Conservation (phyloP, 2,113 vertebrate species). For the Grus americana region DNA sequence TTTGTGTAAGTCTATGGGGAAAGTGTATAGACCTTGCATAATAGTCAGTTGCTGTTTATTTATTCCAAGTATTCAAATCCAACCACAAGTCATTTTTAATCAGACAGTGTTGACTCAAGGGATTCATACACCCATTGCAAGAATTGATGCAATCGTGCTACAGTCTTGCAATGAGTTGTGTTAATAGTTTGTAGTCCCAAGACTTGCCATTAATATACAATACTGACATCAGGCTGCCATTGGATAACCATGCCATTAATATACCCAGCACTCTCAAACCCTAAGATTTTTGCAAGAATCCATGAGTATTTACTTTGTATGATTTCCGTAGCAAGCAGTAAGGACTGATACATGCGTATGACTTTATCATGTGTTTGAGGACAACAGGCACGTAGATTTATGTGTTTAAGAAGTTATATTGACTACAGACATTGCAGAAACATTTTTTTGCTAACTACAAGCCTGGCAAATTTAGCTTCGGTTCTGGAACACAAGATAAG, state of each 20-base stretch:
- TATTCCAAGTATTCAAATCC: slow-evolving; percentile 15
- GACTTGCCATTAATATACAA: background rate
- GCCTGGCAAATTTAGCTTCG: background rate
- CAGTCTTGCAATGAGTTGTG: slow-evolving; percentile 35
- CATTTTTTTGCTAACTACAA: background rate
- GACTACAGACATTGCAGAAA: background rate
- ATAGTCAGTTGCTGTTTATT: slow-evolving; percentile 23
- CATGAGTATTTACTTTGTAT: background rate
- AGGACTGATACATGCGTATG: background rate
- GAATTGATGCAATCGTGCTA: slow-evolving; percentile 22
- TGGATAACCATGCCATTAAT: background rate
- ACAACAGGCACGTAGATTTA: background rate
- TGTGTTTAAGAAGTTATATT: background rate
- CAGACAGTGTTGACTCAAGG: background rate
- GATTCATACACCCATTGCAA: slow-evolving; percentile 32
- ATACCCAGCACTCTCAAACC: background rate
- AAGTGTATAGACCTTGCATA: slow-evolving; percentile 43
- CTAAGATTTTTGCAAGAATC: background rate
- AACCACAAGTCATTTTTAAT: slow-evolving; percentile 31
- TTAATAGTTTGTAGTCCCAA: background rate
- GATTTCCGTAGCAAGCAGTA: background rate
- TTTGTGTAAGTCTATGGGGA: slow-evolving; percentile 43
- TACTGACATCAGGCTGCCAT: background rate
- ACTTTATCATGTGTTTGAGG: background rate
- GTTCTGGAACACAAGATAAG: background rate